Base-by-base conservation (phyloP, 2,888 invertebrate genomes). In the Notodonta ziczac region DNA sequence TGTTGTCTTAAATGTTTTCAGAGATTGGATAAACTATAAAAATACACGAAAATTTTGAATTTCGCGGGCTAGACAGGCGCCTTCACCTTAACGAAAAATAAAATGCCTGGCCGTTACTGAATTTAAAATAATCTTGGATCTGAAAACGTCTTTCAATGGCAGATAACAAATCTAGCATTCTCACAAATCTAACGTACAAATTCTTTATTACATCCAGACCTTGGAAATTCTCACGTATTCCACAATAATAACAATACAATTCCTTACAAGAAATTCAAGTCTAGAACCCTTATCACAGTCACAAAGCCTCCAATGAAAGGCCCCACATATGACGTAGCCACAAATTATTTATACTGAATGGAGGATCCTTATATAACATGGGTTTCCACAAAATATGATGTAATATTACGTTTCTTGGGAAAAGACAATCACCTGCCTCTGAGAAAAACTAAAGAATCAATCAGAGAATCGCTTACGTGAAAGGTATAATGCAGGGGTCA, bases 261-360 rank as follows among this genome's bases (percentile, higher is more conserved):
- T 65, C 62, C 60, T 63, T 53, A 51, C 57, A 56, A 67, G 62
- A 67, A 55, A 72, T 63, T 66, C 58, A 63, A 55, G 54, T 62
- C 53, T 57, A 52, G 57, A 46, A 73, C 75, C 73, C 76, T 66
- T 65, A 60, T 73, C 74, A 74, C 50, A 59, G 57, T 13, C 55
- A 72, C 70, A 70, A 68, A 75, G 65, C 62, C 59, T 65, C 57
- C 56, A 57, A 63, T 56, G 63, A 63, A 66, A 72, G 63, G 63
- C 60, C 68, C 63, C 60, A 63, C 56, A 60, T 59, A 52, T 57
- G 39, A 52, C 55, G 59, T 61, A 55, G 16, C 57, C 62, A 59
- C n/a, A 58, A 65, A 59, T 68, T 72, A 52, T 52, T 52, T 52
- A 54, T 54, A 54, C 54, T 39, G 39, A 54, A 54, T 39, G 39